Evolutionary conservation across 2,888 invertebrate genomes (phyloP), one percentile per base, ranked within the genome.

Genomic region (Sinohyriopsis cumingii): DNA sequence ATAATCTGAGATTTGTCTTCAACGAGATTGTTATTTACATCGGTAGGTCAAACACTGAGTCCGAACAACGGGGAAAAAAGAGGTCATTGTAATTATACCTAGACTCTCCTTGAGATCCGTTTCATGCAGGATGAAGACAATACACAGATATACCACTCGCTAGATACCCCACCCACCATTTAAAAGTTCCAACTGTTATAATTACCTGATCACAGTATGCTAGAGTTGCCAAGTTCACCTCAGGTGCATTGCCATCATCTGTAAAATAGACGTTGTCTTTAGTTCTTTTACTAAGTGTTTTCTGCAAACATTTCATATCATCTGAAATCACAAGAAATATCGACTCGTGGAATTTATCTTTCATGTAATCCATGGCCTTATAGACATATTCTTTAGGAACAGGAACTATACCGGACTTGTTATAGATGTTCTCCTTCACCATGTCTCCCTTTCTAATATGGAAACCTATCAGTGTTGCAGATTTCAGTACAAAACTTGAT

Each of bases 111-210:
- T 65, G n/a, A 20, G 71, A 73, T 6, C 76, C 76, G 19, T 60
- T 69, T 68, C 55, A 63, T 6, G 68, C 70, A 45, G 71, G 67
- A 6, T 66, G 59, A 2, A 56, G 28, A 56, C 66, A 76, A 28
- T 72, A 73, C 5, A 76, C 63, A 5, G 73, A 72, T 12, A 61
- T 63, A 4, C 73, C 76, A 33, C 64, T 62, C 9, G 71, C 55
- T 54, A 76, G 59, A 71, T 71, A 76, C 4, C 69, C 76, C 25
- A 67, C 71, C 76, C 73, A 76, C 76, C 76, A 76, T 5, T 73
- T 64, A 55, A 71, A 76, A 9, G 76, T 71, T 22, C 76, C 76
- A 1, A 69, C 71, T 1, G 76, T 65, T 0, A 73, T 71, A 20
- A 76, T 73, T n/a, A 63, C 59, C 61, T 76, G 76, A 65, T 73